A percentile compares a stretch with the other conserved stretches of the same genome.
These are phyloP conservation scores for Calidris pugnax DNA, from an alignment of 2,113 vertebrate genomes.

Conservation along the genomic window DNA sequence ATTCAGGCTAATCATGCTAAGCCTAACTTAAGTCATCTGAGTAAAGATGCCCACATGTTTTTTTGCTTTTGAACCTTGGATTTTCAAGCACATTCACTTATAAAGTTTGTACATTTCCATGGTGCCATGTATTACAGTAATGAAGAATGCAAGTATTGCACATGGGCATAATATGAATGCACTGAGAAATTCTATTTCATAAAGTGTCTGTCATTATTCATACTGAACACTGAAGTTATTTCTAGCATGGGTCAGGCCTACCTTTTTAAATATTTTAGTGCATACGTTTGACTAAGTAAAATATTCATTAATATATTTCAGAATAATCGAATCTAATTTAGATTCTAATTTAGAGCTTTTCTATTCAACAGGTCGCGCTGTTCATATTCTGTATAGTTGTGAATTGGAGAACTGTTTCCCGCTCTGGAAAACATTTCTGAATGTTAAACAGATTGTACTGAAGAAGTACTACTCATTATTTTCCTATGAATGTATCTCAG, in stretches of 20 bases:
- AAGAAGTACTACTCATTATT: conserved; percentile 26
- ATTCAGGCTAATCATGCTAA: neutral
- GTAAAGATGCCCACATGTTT: neutral
- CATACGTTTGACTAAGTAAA: neutral
- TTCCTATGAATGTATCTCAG: neutral
- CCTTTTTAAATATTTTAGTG: conserved; percentile 58
- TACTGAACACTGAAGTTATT: neutral
- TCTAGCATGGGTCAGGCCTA: neutral
- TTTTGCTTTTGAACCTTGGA: neutral
- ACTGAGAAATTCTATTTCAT: neutral
- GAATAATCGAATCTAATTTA: conserved; percentile 43
- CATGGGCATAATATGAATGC: neutral
- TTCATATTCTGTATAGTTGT: neutral
- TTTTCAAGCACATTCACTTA: neutral
- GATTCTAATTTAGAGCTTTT: neutral
- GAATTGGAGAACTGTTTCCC: neutral
- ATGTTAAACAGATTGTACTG: conserved; percentile 31
- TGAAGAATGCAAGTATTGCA: neutral
- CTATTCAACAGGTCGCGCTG: conserved; percentile 34
- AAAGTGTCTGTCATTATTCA: conserved; percentile 15
- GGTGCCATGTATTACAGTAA: neutral
- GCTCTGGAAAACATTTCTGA: neutral
- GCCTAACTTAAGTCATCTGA: neutral
- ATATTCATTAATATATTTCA: conserved; percentile 58
- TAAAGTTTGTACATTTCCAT: neutral